Evolutionary conservation across 2,888 invertebrate species (phyloP).

Genomic region (Brachypalpus laphriformis): DNA sequence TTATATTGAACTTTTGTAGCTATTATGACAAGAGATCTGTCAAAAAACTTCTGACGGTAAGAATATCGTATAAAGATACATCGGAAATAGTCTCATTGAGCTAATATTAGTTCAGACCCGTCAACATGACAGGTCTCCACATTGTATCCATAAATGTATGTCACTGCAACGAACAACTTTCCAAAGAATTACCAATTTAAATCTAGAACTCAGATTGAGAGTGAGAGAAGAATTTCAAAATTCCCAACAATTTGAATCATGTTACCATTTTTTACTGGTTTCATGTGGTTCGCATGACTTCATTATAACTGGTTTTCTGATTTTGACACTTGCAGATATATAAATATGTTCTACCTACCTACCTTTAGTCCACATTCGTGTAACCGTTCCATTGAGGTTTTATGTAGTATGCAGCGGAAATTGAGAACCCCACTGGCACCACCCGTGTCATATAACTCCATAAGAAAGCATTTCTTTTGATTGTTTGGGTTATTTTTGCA

Average conservation of each 20-base stretch:
- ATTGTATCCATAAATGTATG: conserved; percentile 26
- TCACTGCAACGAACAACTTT: conserved; percentile 55
- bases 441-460: neutral
- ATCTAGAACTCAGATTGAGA: conserved; percentile 54
- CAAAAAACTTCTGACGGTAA: neutral
- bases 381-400: conserved; percentile 10
- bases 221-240: conserved; percentile 42
- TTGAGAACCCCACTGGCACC: conserved; percentile 6
- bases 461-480: conserved; percentile 40
- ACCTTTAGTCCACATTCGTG: neutral
- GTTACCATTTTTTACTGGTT: conserved; percentile 53
- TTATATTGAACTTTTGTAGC: no score
- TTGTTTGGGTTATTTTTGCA: conserved; percentile 16
- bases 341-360: neutral
- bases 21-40: no score
- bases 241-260: conserved; percentile 42
- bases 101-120: neutral
- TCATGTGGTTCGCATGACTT: conserved; percentile 50
- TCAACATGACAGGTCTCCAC: neutral
- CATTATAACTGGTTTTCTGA: conserved; percentile 60
- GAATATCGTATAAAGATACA: neutral
- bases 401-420: neutral
- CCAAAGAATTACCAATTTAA: conserved; percentile 49
- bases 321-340: conserved; percentile 61
- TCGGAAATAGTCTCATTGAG: neutral